phyloP scores from a whole-genome alignment of 2,113 vertebrate species.

The Rhynchopsitta pachyrhyncha region DNA sequence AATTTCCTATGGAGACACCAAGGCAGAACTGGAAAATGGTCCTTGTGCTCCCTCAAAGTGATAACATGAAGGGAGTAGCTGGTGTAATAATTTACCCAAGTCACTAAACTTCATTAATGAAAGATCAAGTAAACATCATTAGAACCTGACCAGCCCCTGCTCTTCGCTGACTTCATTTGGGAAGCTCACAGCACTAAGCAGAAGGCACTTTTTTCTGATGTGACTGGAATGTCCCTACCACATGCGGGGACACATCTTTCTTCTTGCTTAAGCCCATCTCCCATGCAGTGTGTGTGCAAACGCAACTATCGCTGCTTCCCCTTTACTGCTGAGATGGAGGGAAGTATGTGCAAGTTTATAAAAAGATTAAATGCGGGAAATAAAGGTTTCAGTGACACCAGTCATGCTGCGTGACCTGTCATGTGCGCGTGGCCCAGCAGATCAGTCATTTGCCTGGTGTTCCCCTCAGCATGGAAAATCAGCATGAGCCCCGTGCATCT shows the following conservation, averaged over 20 bases:
- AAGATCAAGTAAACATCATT: not conserved
- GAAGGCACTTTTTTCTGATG: not conserved
- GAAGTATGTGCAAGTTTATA: not conserved
- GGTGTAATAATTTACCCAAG: not conserved
- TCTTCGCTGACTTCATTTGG: not conserved
- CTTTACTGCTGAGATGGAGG: not conserved
- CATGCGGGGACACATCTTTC: not conserved
- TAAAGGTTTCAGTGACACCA: not conserved
- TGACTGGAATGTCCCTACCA: not conserved
- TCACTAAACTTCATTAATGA: not conserved
- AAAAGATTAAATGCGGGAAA: not conserved
- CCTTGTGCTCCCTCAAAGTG: not conserved
- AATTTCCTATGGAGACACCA: not conserved
- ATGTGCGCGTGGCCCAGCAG: rapidly evolving
- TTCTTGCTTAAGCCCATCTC: not conserved
- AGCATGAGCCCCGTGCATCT: rapidly evolving
- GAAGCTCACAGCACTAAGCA: not conserved
- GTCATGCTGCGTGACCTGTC: rapidly evolving
- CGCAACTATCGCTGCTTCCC: not conserved
- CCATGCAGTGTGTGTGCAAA: not conserved
- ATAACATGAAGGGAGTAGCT: not conserved
- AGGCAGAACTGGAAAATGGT: not conserved
- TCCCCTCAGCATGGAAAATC: not conserved
- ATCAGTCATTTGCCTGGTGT: not conserved
- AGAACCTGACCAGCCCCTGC: not conserved